Base-by-base conservation (phyloP, 2,888 invertebrate genomes). In the Tiliacea citrago region DNA sequence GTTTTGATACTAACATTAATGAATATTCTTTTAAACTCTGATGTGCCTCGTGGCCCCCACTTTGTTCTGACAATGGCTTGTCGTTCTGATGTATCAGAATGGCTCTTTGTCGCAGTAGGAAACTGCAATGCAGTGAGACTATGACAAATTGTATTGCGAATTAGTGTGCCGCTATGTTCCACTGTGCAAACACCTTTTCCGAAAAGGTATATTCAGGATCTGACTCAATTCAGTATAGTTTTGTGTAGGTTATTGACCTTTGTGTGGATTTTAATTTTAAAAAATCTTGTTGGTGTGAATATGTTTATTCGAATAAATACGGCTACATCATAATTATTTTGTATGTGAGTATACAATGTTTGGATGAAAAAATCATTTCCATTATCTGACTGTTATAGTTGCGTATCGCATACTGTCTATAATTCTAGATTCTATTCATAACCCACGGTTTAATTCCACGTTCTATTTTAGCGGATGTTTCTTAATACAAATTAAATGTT, bases 71-170 rank as follows among this genome's bases (percentile, higher is more conserved):
- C 88, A 84, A 84, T 84, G 78, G 88, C 75, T 83, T 79, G 88
- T 85, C 79, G 85, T 76, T 81, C 89, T 89, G 89, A 89, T 89
- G 88, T 89, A 88, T 88, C 89, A 83, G 88, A 87, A 87, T 84
- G 87, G 84, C 85, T 88, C 87, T 87, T 83, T 88, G 91, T 88
- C 85, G 89, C 86, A 86, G 80, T 80, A 83, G 81, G 86, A 82
- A 84, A 85, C 90, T 90, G 91, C 91, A 90, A 82, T 91, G 91
- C 91, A 86, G 91, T 84, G 81, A 69, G 79, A 86, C 85, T 87
- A 84, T 83, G 86, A 88, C 85, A 86, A 87, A 88, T 86, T 75
- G 85, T 83, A 77, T 77, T 78, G 74, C 69, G 79, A 88, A 86
- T 87, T 86, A 82, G 79, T 80, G 67, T 55, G 69, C 47, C 73